Evolutionary conservation across 2,888 invertebrate species (phyloP), one percentile per base, ranked within the genome.

Genomic region (Gisinianus flammeolus): DNA sequence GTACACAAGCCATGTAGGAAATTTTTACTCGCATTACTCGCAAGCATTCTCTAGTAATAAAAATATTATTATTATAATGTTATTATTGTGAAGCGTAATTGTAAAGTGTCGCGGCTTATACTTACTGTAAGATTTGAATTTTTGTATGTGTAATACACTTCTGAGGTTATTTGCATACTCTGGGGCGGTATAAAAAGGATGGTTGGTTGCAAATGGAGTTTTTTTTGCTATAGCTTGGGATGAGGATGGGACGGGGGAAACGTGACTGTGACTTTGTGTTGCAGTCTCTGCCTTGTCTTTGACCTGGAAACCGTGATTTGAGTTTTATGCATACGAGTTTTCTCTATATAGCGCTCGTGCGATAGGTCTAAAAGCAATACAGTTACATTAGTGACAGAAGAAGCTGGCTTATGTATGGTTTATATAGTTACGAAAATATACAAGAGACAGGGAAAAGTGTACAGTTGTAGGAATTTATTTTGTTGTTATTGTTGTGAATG

Each of bases 291-390:
- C 64, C 56, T 58, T 77, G 77, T 69, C 70, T 77, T 77, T 77
- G 77, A 77, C 77, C 77, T 77, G 77, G 66, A 77, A 77, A 77
- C 77, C 77, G 71, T 77, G 77, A 77, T 77, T 77, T 71, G 71
- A 71, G 56, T 54, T 30, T 71, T 58, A 56, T 71, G 24, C 35
- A 35, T 35, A 35, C 12, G 35, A 35, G 35, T 56, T 56, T 56
- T 24, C 24, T 62, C 19, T 8, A 62, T 24, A 22, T 26, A n/a
- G n/a, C n/a, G n/a, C n/a, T n/a, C n/a, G n/a, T n/a, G n/a, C n/a
- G n/a, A n/a, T n/a, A n/a, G n/a, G n/a, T n/a, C n/a, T 62, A 10
- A 22, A 10, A 19, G 58, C 58, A 22, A n/a, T 58, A 58, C 58
- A 58, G 19, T 35, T 35, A 35, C 35, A 12, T 35, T 35, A 8